Percentiles rank a stretch among this genome's conserved stretches.
Conservation (phyloP, 2,888 invertebrate species). For the Pristionchus arcanus region DNA sequence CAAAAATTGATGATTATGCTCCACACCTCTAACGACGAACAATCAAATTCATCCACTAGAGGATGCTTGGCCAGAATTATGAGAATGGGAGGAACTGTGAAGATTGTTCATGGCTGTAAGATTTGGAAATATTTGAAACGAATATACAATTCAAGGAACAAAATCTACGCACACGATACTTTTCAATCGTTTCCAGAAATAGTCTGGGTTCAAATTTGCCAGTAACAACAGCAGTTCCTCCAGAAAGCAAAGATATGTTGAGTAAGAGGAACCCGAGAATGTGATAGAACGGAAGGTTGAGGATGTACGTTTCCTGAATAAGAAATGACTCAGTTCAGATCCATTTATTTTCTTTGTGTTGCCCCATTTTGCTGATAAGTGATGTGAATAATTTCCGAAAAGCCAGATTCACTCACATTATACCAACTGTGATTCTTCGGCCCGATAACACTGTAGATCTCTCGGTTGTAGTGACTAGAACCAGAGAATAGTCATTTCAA, state of each 20-base stretch:
- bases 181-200: no score
- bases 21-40: not conserved
- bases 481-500: not conserved
- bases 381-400: not conserved
- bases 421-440: no score
- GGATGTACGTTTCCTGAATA: slow-evolving; percentile 16
- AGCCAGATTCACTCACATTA: not conserved
- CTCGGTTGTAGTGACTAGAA: no score
- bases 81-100: not conserved
- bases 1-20: not conserved
- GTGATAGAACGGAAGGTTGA: slow-evolving; percentile 76
- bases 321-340: no score
- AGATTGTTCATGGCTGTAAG: not conserved
- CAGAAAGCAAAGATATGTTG: slow-evolving; percentile 61
- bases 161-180: no score
- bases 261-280: slow-evolving; percentile 73
- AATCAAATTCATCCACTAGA: not conserved
- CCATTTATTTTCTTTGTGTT: no score
- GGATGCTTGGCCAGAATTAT: not conserved
- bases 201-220: slow-evolving; percentile 66
- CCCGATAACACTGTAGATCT: no score
- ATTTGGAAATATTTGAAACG: no score
- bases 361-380: no score
- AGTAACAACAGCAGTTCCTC: slow-evolving; percentile 59
- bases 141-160: no score